These are phyloP conservation scores for Tapera naevia DNA, from an alignment of 2,797 vertebrate genomes.

Conservation along the genomic window DNA sequence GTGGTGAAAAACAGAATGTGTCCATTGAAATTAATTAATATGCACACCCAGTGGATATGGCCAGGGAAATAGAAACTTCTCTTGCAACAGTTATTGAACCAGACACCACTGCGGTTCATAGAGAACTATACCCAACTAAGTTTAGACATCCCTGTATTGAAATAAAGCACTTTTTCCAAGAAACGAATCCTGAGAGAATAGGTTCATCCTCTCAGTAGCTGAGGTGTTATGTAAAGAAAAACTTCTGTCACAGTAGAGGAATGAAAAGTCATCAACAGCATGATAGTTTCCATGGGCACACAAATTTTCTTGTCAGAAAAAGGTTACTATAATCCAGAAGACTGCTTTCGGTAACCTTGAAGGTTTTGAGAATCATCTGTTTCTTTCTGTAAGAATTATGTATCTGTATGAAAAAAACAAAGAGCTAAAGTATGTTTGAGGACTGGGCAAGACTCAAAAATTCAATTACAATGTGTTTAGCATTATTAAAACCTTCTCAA, in stretches of 20 bases:
- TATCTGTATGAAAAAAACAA: neutral
- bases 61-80: neutral
- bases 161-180: neutral
- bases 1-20: neutral
- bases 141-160: neutral
- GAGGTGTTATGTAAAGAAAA: neutral
- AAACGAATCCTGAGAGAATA: neutral
- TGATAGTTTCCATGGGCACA: neutral
- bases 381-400: neutral
- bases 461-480: neutral
- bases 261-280: neutral
- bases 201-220: neutral
- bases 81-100: neutral
- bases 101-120: neutral
- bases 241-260: neutral
- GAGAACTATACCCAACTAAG: neutral
- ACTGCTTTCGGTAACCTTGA: neutral
- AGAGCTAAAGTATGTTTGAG: neutral
- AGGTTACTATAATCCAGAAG: neutral
- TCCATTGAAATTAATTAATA: neutral
- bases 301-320: neutral
- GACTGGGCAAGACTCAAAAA: neutral
- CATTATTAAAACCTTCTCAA: neutral
- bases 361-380: neutral
- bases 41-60: rapidly evolving